phyloP scores from a whole-genome alignment of 2,113 vertebrate genomes.

The Phylloscopus trochiloides region DNA sequence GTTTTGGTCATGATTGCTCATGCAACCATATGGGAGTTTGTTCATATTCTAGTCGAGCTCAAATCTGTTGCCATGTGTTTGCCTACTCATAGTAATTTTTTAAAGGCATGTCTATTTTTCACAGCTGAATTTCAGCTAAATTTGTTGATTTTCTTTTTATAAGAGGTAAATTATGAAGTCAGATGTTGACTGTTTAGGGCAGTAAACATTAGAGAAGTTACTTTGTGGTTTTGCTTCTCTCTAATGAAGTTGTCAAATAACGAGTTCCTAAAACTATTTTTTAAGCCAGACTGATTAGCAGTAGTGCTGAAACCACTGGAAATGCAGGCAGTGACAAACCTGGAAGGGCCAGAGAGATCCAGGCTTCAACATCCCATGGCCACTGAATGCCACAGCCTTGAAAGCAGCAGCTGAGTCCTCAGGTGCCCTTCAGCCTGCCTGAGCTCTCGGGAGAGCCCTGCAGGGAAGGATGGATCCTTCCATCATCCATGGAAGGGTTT shows the following conservation, averaged over 20 bases:
- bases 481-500: background rate
- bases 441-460: background rate
- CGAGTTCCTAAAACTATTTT: background rate
- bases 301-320: background rate
- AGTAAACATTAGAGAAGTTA: background rate
- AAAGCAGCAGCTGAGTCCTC: background rate
- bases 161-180: background rate
- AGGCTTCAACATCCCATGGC: background rate
- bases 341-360: background rate
- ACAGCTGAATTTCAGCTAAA: background rate
- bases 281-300: background rate
- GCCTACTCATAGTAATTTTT: constrained; percentile 43
- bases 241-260: background rate
- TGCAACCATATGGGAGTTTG: constrained; percentile 63
- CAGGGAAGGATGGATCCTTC: background rate
- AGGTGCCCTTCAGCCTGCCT: rapidly evolving
- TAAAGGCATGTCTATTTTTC: constrained; percentile 28
- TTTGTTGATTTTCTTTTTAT: background rate
- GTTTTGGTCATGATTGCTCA: constrained; percentile 67
- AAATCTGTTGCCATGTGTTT: constrained; percentile 65
- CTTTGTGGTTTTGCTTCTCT: background rate
- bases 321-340: background rate
- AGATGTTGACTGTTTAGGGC: background rate
- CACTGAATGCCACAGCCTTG: background rate
- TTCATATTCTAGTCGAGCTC: constrained; percentile 32